phyloP scores from a whole-genome alignment of 2,888 invertebrate species.

The Protophormia terraenovae region DNA sequence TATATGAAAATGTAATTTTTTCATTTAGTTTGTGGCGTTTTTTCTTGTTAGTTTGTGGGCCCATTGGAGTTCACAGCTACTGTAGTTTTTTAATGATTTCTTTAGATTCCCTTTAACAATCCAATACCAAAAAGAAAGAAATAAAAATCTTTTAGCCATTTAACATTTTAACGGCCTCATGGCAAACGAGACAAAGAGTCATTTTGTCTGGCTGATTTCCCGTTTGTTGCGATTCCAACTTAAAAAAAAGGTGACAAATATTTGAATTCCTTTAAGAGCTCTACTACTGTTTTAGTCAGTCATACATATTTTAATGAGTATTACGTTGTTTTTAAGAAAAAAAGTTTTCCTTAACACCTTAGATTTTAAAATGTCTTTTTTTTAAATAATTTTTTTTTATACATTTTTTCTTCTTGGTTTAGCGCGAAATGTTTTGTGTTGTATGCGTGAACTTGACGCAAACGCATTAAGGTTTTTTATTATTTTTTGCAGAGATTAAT shows the following conservation, averaged over 20 bases:
- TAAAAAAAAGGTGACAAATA: slow-evolving; percentile 63
- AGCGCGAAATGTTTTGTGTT: slow-evolving; percentile 67
- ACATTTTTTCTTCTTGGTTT: slow-evolving; percentile 27
- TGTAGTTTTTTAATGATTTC: slow-evolving; percentile 68
- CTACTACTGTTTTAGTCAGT: not conserved
- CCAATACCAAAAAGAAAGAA: slow-evolving; percentile 1
- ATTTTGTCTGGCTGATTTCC: slow-evolving; percentile 66
- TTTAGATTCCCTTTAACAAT: slow-evolving; percentile 34
- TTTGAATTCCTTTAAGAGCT: slow-evolving; percentile 34
- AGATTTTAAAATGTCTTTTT: not conserved
- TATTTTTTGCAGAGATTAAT: slow-evolving; percentile 38
- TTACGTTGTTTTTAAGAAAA: not conserved
- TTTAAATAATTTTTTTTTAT: slow-evolving; percentile 31
- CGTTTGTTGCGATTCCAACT: slow-evolving; percentile 3
- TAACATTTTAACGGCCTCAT: slow-evolving; percentile 50
- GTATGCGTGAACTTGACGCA: slow-evolving; percentile 78
- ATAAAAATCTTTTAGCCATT: slow-evolving; percentile 64
- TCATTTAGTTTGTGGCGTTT: slow-evolving; percentile 25
- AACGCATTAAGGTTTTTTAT: slow-evolving; percentile 75
- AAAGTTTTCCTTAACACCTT: not conserved
- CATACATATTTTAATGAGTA: slow-evolving; percentile 59
- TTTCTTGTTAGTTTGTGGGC: slow-evolving; percentile 39
- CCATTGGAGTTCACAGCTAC: slow-evolving; percentile 65
- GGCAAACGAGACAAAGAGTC: slow-evolving; percentile 52
- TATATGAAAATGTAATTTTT: slow-evolving; percentile 14